Evolutionary conservation across 1,140 invertebrate species (phyloP), one percentile per base, ranked within the genome.

Genomic region (Drosophila kepulauana): DNA sequence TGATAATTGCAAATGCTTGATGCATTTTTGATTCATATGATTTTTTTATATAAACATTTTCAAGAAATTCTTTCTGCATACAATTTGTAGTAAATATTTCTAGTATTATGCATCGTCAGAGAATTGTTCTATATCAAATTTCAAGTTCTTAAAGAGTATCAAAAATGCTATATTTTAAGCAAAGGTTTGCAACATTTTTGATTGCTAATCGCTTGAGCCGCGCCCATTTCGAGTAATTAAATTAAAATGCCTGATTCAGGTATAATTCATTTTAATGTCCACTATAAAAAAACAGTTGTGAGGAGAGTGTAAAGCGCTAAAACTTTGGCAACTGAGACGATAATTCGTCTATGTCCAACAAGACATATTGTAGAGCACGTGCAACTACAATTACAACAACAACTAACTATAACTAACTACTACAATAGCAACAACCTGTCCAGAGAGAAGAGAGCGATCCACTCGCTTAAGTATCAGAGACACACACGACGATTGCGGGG

Each of bases 341-440:
- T 10, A 0, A 59, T 13, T 59, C 41, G 1, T 1, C 4, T 13
- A 46, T 25, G 7, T 15, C 11, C 20, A 4, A 1, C 1, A 25
- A 25, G 20, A 3, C 13, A 4, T 4, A 15, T 1, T 58, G 16
- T 58, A 45, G 10, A 43, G 56, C 38, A 7, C 16, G 6, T 8
- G 35, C 15, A 45, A 46, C 54, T 28, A 28, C 35, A 38, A 45
- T n/a, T 59, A 45, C 41, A 45, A 28, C 25, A 28, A 5, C 20
- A 25, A 10, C 56, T 25, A 25, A 25, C 20, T 25, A 25, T 10
- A 45, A 46, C 41, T 13, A 5, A 25, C 20, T 25, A 45, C 20
- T 59, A 45, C 41, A 59, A 45, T 59, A 30, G 3, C 33, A 33
- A 4, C 57, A 59, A 59, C 57, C 57, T 59, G 57, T 59, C 57